A percentile compares a stretch with the other conserved stretches of the same genome.
phyloP scores from a whole-genome alignment of 2,888 invertebrate species.

The Campoletis raptor region DNA sequence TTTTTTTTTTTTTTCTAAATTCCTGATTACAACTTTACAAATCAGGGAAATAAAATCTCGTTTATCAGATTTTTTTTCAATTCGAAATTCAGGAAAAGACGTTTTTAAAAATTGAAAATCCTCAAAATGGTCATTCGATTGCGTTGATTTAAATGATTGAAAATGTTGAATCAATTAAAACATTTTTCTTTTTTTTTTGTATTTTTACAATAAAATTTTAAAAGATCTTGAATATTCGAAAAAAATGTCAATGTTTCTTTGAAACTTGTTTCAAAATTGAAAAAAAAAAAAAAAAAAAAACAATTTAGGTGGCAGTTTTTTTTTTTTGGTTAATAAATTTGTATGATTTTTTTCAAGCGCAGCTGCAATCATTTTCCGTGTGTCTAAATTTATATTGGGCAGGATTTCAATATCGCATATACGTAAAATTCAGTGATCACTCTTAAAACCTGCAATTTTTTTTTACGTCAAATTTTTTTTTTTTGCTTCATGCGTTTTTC shows the following conservation, averaged over 20 bases:
- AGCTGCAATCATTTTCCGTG: neutral
- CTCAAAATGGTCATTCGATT: too few relatives aligned
- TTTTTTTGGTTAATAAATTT: neutral
- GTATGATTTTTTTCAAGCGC: neutral
- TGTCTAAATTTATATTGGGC: slow-evolving; percentile 10
- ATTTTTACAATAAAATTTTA: neutral
- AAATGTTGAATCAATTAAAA: too few relatives aligned
- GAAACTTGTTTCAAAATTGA: neutral
- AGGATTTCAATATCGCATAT: slow-evolving; percentile 1
- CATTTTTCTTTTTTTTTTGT: neutral
- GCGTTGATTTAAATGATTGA: too few relatives aligned
- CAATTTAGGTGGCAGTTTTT: neutral
- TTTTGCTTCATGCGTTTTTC: slow-evolving; percentile 10
- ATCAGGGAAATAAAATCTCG: neutral
- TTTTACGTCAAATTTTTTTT: slow-evolving; percentile 37
- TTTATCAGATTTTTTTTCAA: neutral
- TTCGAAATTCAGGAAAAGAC: too few relatives aligned
- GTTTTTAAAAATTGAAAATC: too few relatives aligned
- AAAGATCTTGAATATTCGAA: neutral
- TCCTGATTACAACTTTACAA: neutral
- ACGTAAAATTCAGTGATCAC: slow-evolving; percentile 11
- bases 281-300: neutral
- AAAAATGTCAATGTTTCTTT: neutral
- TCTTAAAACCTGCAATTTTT: slow-evolving; percentile 50
- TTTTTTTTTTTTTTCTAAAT: slow-evolving; percentile 56